Base-by-base conservation (phyloP, 2,888 invertebrate genomes). In the Lymantria monacha region DNA sequence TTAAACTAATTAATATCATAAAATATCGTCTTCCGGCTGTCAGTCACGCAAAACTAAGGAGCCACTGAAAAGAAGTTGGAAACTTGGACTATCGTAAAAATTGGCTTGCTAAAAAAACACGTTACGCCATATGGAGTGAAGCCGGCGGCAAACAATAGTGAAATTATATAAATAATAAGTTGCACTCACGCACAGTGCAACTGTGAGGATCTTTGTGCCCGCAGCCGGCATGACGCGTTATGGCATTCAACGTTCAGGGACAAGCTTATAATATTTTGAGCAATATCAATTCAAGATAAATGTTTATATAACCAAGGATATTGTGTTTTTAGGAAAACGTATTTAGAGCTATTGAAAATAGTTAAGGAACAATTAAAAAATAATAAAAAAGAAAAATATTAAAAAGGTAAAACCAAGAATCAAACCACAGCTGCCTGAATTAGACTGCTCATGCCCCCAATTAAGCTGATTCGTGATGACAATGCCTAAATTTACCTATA, bases 101-200 rank as follows among this genome's bases (percentile, higher is more conserved):
- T 88, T 87, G 84, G 74, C 76, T 79, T 75, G 14, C 33, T 65
- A 64, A 70, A 75, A 76, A 72, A 70, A 76, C 83, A 88, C 87
- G 90, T 88, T 90, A 89, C 89, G 82, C 90, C 91, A 91, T 91
- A 91, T 91, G 91, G 83, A 76, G 79, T 74, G 77, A 67, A 73
- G 83, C 87, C 83, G 72, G 69, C 79, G 84, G 87, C 87, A 76
- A 78, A 91, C 90, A 91, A 91, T 90, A 85, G 89, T 80, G 82
- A 74, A 89, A 91, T 91, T 91, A 91, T 85, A 75, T 82, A 79
- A 70, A 81, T 91, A 91, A 91, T 91, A 90, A 89, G 83, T 83
- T 71, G 74, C 57, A 75, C 81, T 83, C 90, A 90, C 91, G 90
- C 90, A 85, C 83, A 59, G 55, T 68, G 63, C 88, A 89, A 89